Conservation (phyloP, 1,140 invertebrate species). For the Trypoxylus dichotomus region DNA sequence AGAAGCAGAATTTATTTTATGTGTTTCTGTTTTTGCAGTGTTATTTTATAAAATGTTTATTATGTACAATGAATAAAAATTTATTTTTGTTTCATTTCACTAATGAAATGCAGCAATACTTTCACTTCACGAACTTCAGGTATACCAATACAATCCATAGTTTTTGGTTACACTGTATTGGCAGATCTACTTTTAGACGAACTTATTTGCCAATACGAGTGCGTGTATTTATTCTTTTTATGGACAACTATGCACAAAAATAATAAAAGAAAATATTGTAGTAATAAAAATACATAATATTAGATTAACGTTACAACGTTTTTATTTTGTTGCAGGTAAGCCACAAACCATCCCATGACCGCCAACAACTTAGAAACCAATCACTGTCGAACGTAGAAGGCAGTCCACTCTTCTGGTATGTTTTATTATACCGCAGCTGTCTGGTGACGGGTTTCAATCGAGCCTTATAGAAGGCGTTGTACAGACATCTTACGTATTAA, state of each 20-base stretch:
- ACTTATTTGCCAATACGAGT: too few species aligned
- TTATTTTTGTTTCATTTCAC: too few species aligned
- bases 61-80: too few species aligned
- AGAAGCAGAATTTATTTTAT: too few species aligned
- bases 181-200: too few species aligned
- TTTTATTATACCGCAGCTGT: not conserved
- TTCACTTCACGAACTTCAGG: too few species aligned
- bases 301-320: not conserved
- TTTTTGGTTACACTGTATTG: too few species aligned
- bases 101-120: too few species aligned
- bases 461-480: not conserved
- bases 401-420: not conserved
- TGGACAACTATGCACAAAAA: not conserved
- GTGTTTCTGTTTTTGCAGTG: too few species aligned
- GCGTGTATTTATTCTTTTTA: too few species aligned
- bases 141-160: too few species aligned
- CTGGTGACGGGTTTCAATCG: not conserved
- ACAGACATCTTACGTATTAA: not conserved
- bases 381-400: not conserved
- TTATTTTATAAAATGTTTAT: too few species aligned
- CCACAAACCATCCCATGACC: not conserved
- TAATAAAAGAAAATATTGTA: not conserved
- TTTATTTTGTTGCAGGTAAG: slow-evolving; percentile 8
- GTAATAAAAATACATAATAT: not conserved
- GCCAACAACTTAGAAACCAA: not conserved